Base-by-base conservation (phyloP, 30 jellyfish, hydroid and myxozoan genomes). In the Calvadosia cruxmelitensis region DNA sequence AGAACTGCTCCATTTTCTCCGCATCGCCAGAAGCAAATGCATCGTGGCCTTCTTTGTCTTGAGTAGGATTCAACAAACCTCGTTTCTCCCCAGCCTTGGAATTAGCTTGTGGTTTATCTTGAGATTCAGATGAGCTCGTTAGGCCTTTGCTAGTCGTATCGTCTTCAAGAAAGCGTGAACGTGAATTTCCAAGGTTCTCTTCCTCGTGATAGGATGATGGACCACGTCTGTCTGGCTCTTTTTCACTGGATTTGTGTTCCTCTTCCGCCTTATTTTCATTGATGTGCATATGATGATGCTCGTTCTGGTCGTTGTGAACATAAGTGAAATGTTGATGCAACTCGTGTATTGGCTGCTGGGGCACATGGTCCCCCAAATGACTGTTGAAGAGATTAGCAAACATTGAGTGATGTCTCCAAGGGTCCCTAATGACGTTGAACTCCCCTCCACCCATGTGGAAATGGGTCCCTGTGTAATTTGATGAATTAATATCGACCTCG, bases 381-480 rank as follows among this genome's bases (percentile, higher is more conserved):
- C 93, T 92, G 53, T 85, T 92, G 74, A 85, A 85, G 31, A 85
- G 69, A 20, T 92, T 92, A 31, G 95, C 95, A 74, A 85, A 85
- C 36, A 81, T 72, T 23, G 95, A 85, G 63, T 85, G 95, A 49
- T 78, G 90, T 26, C 95, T 61, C 95, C 95, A 85, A n/a, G 95
- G 95, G 69, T 85, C 95, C 31, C 95, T 49, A n/a, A 85, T 78
- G 16, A 85, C 91, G 67, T 81, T 85, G 70, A 85, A 85, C 27
- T 78, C 89, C n/a, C 95, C 95, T 0, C 95, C 95, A 20, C 95
- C 77, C 95, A 85, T 85, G 69, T 78, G 93, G 20, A 85, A 85
- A 30, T 85, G 77, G 29, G 95, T 85, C 29, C 95, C 95, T 31
- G 85, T 82, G 23, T 78, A 63, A 67, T 78, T 83, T 52, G 77